Percentiles rank a stretch among this genome's conserved stretches.
Conservation (phyloP, 2,113 vertebrate species). For the Echinops telfairi region DNA sequence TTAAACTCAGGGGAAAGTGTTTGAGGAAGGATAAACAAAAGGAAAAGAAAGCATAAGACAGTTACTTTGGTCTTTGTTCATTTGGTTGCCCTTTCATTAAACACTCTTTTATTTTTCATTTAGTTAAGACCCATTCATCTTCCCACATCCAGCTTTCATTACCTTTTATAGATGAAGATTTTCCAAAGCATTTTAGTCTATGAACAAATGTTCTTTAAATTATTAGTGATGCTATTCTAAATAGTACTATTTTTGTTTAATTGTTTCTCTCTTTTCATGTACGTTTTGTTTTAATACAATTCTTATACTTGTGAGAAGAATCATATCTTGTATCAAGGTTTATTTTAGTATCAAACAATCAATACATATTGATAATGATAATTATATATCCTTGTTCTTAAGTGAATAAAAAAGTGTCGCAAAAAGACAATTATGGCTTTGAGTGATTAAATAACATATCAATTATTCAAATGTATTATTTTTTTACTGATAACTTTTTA, state of each 20-base stretch:
- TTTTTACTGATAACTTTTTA: neutral
- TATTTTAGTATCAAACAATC: constrained; percentile 15
- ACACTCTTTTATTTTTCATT: neutral
- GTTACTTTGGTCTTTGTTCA: neutral
- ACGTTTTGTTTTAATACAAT: neutral
- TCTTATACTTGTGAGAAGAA: neutral
- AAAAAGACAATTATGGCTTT: neutral
- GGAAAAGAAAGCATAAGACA: no score
- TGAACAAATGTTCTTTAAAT: neutral
- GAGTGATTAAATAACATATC: constrained; percentile 12
- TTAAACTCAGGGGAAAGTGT: no score
- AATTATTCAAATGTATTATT: neutral
- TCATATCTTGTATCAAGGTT: neutral
- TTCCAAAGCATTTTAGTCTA: neutral
- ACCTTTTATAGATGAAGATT: neutral
- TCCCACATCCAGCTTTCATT: constrained; percentile 8
- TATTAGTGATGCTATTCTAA: constrained; percentile 13
- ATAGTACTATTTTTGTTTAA: neutral
- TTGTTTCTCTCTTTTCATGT: neutral
- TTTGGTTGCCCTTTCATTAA: neutral
- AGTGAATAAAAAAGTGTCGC: neutral
- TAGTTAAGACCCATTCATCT: neutral
- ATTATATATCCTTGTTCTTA: neutral
- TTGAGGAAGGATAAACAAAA: no score
- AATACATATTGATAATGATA: constrained; percentile 18